Evolutionary conservation across 2,888 invertebrate genomes (phyloP).

Genomic region (Andrena fulva): DNA sequence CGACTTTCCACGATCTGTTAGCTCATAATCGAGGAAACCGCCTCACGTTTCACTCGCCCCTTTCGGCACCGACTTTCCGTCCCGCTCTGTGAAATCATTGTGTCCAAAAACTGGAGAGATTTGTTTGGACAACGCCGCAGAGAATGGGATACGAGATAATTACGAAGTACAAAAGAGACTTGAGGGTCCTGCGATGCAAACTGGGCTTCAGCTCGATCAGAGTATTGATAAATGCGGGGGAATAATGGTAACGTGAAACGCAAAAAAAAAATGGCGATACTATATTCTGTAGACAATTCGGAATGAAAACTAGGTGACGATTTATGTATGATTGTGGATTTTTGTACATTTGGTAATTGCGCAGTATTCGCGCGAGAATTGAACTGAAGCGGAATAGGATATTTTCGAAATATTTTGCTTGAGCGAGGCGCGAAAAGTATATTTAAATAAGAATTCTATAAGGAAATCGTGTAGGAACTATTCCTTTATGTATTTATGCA

Average conservation of each 20-base stretch:
- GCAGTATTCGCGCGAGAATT: too few species aligned
- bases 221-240: too few species aligned
- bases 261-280: too few species aligned
- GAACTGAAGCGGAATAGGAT: too few species aligned
- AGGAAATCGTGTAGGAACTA: not conserved
- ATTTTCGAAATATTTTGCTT: too few species aligned
- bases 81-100: not conserved
- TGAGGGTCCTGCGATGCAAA: not conserved
- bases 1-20: slow-evolving; percentile 29
- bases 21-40: slow-evolving; percentile 23
- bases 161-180: slow-evolving; percentile 5
- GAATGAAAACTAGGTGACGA: too few species aligned
- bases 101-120: not conserved
- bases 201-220: not conserved
- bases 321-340: too few species aligned
- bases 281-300: too few species aligned
- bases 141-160: slow-evolving; percentile 12
- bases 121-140: slow-evolving; percentile 20
- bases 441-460: too few species aligned
- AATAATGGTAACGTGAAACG: too few species aligned
- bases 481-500: not conserved
- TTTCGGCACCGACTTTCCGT: not conserved
- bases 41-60: not conserved
- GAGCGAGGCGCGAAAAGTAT: too few species aligned
- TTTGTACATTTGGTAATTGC: too few species aligned